phyloP scores from a whole-genome alignment of 2,113 vertebrate species.

The Mellivora capensis region DNA sequence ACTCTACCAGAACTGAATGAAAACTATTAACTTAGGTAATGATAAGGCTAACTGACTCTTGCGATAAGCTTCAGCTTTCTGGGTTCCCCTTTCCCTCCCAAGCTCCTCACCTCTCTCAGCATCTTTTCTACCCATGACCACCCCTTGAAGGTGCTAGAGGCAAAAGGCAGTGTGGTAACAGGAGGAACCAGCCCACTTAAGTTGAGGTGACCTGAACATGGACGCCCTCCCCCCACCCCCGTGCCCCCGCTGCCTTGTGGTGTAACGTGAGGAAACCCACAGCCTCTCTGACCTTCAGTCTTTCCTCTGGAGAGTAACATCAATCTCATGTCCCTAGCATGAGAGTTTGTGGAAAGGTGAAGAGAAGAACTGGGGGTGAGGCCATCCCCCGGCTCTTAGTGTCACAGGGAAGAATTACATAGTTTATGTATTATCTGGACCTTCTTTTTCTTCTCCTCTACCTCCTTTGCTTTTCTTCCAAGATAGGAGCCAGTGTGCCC shows the following conservation, averaged over 20 bases:
- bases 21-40: not conserved
- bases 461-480: slow-evolving; percentile 2
- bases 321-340: too few relatives aligned
- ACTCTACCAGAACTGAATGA: not conserved
- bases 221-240: too few relatives aligned
- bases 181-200: not conserved
- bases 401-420: not conserved
- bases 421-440: too few relatives aligned
- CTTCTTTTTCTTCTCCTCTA: not conserved
- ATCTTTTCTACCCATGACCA: not conserved
- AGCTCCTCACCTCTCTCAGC: not conserved
- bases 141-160: not conserved
- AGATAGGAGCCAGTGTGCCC: not conserved
- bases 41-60: not conserved
- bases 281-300: not conserved
- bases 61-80: not conserved
- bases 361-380: not conserved
- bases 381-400: not conserved
- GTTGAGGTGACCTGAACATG: not conserved
- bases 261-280: not conserved
- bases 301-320: not conserved
- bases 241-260: not conserved
- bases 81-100: not conserved
- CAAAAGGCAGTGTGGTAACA: not conserved
- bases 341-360: not conserved